These are phyloP conservation scores for Maniola jurtina DNA, from an alignment of 1,140 invertebrate species.

Conservation along the genomic window DNA sequence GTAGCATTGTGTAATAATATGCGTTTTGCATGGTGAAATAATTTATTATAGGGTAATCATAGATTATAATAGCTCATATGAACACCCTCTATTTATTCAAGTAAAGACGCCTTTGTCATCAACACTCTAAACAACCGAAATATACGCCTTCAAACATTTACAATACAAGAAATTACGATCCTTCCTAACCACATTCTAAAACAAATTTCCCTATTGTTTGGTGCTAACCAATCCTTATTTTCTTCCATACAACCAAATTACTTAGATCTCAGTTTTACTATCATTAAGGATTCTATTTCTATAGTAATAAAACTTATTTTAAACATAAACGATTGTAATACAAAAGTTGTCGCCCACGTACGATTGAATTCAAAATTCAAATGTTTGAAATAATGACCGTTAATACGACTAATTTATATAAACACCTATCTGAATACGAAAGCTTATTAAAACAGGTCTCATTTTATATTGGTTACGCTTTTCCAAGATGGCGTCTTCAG, in stretches of 20 bases:
- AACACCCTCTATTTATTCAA: constrained; percentile 35
- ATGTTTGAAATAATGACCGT: constrained; percentile 62
- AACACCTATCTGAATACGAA: constrained; percentile 13
- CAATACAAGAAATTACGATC: constrained; percentile 61
- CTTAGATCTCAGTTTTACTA: constrained; percentile 18
- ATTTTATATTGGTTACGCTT: constrained; percentile 34
- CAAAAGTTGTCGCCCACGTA: constrained; percentile 19
- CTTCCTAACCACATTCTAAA: constrained; percentile 40
- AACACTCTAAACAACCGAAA: constrained; percentile 42
- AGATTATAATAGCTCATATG: constrained; percentile 28
- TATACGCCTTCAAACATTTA: constrained; percentile 41
- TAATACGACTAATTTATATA: constrained; percentile 42
- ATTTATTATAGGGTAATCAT: constrained; percentile 20
- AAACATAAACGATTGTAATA: background rate
- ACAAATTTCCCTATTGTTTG: constrained; percentile 50
- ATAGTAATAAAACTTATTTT: constrained; percentile 29
- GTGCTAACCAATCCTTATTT: constrained; percentile 48
- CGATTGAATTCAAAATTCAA: constrained; percentile 57
- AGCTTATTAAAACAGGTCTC: constrained; percentile 16
- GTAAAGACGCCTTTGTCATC: constrained; percentile 28
- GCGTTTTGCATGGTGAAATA: background rate
- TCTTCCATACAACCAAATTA: constrained; percentile 43
- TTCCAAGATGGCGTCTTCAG: constrained; percentile 51
- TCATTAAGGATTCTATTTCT: constrained; percentile 24
- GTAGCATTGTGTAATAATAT: too few species aligned